phyloP scores from a whole-genome alignment of 2,888 invertebrate species.

The Caenorhabditis becei region DNA sequence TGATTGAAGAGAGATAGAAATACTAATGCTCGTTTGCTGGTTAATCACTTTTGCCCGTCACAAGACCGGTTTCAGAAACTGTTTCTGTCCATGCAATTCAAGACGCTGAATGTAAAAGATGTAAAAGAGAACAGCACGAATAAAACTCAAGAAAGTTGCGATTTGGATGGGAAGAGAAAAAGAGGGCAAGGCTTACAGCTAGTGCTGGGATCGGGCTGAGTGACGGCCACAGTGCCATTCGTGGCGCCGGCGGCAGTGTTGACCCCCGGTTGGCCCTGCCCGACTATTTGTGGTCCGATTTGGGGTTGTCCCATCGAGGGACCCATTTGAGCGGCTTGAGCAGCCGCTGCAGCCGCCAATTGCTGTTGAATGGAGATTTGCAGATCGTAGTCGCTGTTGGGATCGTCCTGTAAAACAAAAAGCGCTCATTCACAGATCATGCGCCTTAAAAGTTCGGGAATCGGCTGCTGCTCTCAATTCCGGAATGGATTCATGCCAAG shows the following conservation, averaged over 20 bases:
- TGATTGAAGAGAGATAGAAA: slow-evolving; percentile 25
- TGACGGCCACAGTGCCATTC: slow-evolving; percentile 49
- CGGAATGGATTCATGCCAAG: slow-evolving; percentile 47
- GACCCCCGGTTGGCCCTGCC: slow-evolving; percentile 44
- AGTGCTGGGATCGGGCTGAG: slow-evolving; percentile 70
- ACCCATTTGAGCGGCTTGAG: slow-evolving; percentile 47
- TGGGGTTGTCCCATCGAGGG: slow-evolving; percentile 45
- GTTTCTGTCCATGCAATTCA: slow-evolving; percentile 57
- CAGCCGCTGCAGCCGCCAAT: slow-evolving; percentile 59
- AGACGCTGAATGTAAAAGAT: slow-evolving; percentile 55
- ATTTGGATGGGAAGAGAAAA: slow-evolving; percentile 52
- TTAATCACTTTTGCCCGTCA: slow-evolving; percentile 55
- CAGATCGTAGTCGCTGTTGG: slow-evolving; percentile 67
- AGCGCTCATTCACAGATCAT: slow-evolving; percentile 67
- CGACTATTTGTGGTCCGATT: slow-evolving; percentile 59
- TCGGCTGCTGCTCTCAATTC: slow-evolving; percentile 46
- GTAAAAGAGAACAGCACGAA: slow-evolving; percentile 63
- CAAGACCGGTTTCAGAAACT: slow-evolving; percentile 40
- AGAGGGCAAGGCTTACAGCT: slow-evolving; percentile 69
- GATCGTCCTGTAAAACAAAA: slow-evolving; percentile 67
- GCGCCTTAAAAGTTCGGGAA: slow-evolving; percentile 58
- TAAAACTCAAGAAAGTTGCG: slow-evolving; percentile 62
- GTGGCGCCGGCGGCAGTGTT: slow-evolving; percentile 33
- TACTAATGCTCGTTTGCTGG: slow-evolving; percentile 35
- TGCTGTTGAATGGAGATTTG: slow-evolving; percentile 70